phyloP scores from a whole-genome alignment of 1,140 invertebrate species.

The Sinella curviseta region DNA sequence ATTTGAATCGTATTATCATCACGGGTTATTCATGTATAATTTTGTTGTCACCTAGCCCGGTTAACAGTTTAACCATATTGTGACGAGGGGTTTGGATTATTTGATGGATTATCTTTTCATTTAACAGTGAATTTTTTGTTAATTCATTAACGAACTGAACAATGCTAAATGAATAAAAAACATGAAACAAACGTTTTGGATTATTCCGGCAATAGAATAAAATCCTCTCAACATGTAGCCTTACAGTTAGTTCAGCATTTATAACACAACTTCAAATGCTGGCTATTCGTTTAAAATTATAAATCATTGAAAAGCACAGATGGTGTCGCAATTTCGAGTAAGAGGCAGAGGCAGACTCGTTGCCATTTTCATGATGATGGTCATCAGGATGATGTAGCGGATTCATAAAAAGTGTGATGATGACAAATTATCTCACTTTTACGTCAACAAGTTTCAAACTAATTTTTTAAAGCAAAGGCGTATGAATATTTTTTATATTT shows the following conservation, averaged over 20 bases:
- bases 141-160: too few relatives aligned
- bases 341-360: too few relatives aligned
- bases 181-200: too few relatives aligned
- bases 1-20: background rate
- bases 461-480: background rate
- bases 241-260: too few relatives aligned
- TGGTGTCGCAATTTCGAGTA: too few relatives aligned
- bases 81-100: background rate
- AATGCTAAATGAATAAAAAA: too few relatives aligned
- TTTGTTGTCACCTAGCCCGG: background rate
- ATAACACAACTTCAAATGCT: too few relatives aligned
- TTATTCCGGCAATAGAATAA: too few relatives aligned
- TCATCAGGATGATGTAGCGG: background rate
- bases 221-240: too few relatives aligned
- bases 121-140: background rate
- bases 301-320: too few relatives aligned
- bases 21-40: background rate
- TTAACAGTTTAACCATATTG: background rate
- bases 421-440: background rate
- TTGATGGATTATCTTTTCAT: conserved; percentile 9
- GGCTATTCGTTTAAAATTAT: too few relatives aligned
- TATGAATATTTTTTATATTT: background rate
- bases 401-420: background rate
- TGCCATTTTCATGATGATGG: too few relatives aligned
- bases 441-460: background rate